Conservation (phyloP, 2,888 invertebrate species). For the Ctenicera cuprea region DNA sequence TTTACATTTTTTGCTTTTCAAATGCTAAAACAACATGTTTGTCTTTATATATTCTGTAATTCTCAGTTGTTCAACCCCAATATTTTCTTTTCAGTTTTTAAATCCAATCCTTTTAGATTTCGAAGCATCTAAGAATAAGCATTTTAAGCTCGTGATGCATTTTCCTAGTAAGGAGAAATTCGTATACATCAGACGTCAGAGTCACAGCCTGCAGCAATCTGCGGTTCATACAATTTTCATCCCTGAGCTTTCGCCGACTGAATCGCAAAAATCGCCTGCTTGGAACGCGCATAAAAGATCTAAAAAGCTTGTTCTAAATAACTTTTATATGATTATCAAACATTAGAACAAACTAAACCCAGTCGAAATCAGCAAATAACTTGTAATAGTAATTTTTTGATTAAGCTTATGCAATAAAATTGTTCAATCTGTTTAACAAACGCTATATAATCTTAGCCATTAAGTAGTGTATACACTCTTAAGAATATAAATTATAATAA, state of each 20-base stretch:
- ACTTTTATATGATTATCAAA: not conserved
- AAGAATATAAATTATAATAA: too few species aligned
- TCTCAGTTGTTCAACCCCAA: conserved; percentile 10
- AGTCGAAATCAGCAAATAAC: too few species aligned
- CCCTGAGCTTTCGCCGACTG: conserved; percentile 45
- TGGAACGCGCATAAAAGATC: not conserved
- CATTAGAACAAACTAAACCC: not conserved
- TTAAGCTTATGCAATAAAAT: too few species aligned
- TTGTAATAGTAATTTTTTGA: too few species aligned
- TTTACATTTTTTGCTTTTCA: not conserved
- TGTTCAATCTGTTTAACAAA: too few species aligned
- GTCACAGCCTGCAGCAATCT: conserved; percentile 60
- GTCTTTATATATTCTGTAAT: conserved; percentile 4
- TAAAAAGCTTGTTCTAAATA: conserved; percentile 2
- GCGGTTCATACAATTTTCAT: conserved; percentile 62
- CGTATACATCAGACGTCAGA: conserved; percentile 53
- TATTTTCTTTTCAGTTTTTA: conserved; percentile 26
- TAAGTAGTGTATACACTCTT: too few species aligned
- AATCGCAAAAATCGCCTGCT: conserved; percentile 24
- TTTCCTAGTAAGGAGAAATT: conserved; percentile 44
- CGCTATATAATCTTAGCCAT: too few species aligned
- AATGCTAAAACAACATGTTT: not conserved
- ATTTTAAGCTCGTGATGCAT: conserved; percentile 45
- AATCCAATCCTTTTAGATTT: conserved; percentile 27
- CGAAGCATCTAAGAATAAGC: conserved; percentile 28